Evolutionary conservation across 2,888 invertebrate genomes (phyloP).

Genomic region (Dysmachus trigonus): DNA sequence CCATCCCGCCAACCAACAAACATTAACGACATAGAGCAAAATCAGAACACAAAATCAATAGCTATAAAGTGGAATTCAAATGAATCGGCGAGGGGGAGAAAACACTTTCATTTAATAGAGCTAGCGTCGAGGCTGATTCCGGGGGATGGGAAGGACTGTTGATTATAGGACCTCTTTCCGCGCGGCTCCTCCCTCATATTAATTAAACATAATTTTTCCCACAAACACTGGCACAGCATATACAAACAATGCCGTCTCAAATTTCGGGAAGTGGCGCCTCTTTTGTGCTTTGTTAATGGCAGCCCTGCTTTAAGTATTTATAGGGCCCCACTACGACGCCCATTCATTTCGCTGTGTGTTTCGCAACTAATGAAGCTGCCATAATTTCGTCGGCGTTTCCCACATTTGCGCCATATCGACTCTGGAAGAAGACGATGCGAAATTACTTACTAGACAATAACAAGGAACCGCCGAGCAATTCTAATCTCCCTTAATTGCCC

Average conservation of each 20-base stretch:
- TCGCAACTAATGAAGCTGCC: constrained; percentile 3
- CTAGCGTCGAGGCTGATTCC: background rate
- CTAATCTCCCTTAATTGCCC: constrained; percentile 1
- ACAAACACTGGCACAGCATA: background rate
- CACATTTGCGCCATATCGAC: constrained; percentile 1
- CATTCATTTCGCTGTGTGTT: background rate
- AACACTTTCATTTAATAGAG: background rate
- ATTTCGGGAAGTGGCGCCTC: constrained; percentile 8
- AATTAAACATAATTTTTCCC: constrained; percentile 18
- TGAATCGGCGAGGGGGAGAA: background rate
- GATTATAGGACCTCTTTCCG: background rate
- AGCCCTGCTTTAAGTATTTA: background rate
- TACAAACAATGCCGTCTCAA: background rate
- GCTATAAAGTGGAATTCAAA: constrained; percentile 10
- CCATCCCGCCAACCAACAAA: background rate
- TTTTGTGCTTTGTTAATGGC: background rate
- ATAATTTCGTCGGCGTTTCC: background rate
- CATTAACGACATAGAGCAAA: background rate
- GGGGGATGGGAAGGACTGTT: background rate
- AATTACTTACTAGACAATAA: background rate
- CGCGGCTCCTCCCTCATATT: background rate
- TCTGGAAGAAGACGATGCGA: background rate
- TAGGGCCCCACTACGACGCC: background rate
- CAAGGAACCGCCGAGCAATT: background rate
- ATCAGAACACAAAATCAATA: background rate